These are phyloP conservation scores for Hippasteria phrygiana DNA, from an alignment of 53 echinoderm and acorn worm species.

Conservation along the genomic window DNA sequence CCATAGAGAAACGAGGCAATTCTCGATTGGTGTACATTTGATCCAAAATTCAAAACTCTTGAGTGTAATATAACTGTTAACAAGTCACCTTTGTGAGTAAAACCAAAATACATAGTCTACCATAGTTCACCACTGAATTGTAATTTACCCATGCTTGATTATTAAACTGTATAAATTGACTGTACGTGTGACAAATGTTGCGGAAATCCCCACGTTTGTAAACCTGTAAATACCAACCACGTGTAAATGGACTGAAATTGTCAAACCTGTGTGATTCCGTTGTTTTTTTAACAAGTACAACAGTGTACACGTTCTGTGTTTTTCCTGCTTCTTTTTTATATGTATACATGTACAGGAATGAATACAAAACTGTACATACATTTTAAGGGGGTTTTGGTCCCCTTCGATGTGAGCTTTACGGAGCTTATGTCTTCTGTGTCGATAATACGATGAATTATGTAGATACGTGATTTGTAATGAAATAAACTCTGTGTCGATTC, in stretches of 20 bases:
- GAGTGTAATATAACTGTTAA: no score
- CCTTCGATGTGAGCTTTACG: background rate
- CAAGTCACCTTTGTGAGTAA: no score
- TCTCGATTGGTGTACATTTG: no score
- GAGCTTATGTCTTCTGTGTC: background rate
- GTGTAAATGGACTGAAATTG: conserved; percentile 46
- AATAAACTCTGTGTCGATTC: background rate
- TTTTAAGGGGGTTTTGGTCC: conserved; percentile 19
- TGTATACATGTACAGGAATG: conserved; percentile 27
- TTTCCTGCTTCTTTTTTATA: conserved; percentile 12
- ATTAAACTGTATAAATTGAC: conserved; percentile 27
- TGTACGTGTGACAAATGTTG: background rate
- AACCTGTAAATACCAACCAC: conserved; percentile 30
- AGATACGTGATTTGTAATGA: conserved; percentile 2
- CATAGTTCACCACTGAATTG: no score
- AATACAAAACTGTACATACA: conserved; percentile 29
- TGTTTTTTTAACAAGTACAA: background rate
- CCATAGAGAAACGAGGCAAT: no score
- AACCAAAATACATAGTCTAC: no score
- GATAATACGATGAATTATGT: background rate
- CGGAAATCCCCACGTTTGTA: conserved; percentile 42
- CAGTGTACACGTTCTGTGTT: background rate
- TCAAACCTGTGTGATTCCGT: conserved; percentile 22
- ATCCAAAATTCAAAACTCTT: no score
- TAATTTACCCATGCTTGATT: background rate